Percentiles rank a stretch among this genome's conserved stretches.
phyloP scores from a whole-genome alignment of 1,140 invertebrate genomes.

The Cylas formicarius region DNA sequence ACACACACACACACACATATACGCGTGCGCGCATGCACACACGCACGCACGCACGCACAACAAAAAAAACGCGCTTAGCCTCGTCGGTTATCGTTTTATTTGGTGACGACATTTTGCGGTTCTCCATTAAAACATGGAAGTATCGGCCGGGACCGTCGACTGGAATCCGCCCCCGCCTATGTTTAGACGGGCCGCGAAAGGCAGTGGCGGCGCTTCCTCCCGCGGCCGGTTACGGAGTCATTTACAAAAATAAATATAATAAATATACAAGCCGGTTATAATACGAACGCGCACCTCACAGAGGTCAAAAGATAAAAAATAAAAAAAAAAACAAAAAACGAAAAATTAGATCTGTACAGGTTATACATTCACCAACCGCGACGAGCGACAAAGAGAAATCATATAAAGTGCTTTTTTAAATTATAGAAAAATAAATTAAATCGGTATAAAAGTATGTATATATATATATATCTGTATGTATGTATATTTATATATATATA shows the following conservation, averaged over 20 bases:
- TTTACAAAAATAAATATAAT: conserved; percentile 30
- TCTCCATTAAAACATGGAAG: conserved; percentile 22
- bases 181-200: conserved; percentile 1
- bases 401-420: no score
- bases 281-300: conserved; percentile 24
- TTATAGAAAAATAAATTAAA: conserved; percentile 32
- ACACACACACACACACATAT: no score
- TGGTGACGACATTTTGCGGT: not conserved
- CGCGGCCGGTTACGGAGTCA: not conserved
- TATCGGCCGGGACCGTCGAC: not conserved
- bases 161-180: not conserved
- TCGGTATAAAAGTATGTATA: conserved; percentile 24
- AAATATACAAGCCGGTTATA: conserved; percentile 27
- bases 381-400: no score
- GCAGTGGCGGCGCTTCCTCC: not conserved
- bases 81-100: no score
- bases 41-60: no score
- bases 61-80: no score
- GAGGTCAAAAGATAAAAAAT: conserved; percentile 28
- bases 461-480: conserved; percentile 19
- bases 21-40: no score
- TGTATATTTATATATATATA: no score
- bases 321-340: no score
- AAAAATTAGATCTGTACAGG: no score
- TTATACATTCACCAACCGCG: no score